phyloP scores from a whole-genome alignment of 2,113 vertebrate species.

The Eurystomus gularis region DNA sequence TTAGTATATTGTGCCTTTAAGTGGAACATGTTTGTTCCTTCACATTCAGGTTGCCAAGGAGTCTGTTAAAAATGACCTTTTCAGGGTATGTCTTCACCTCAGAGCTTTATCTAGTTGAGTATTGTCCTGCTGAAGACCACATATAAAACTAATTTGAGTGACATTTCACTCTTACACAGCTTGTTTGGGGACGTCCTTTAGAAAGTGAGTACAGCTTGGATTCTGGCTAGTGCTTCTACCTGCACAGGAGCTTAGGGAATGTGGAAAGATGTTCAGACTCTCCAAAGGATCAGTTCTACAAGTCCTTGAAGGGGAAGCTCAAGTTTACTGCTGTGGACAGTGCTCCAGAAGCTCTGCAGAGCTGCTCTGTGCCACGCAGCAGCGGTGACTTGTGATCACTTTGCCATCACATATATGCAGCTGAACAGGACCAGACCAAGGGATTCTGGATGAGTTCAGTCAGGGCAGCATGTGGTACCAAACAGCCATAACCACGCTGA shows the following conservation, averaged over 20 bases:
- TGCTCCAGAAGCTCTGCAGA: not conserved
- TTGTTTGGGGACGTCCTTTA: not conserved
- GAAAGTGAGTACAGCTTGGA: not conserved
- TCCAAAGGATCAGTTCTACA: not conserved
- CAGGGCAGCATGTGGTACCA: not conserved
- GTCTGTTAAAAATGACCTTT: not conserved
- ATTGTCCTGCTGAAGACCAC: not conserved
- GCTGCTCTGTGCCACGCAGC: not conserved
- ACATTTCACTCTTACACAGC: not conserved
- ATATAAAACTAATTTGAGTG: not conserved
- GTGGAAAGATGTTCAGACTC: not conserved
- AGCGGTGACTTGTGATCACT: not conserved
- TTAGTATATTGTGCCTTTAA: not conserved
- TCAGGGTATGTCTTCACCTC: not conserved
- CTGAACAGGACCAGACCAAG: not conserved
- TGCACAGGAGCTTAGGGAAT: not conserved
- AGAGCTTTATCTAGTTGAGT: not conserved
- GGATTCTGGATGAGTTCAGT: not conserved
- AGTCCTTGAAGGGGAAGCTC: not conserved
- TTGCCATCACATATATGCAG: rapidly evolving
- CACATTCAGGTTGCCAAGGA: not conserved
- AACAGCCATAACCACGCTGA: rapidly evolving
- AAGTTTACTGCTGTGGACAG: not conserved
- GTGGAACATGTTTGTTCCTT: not conserved
- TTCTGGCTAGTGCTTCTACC: not conserved